phyloP scores from a whole-genome alignment of 2,113 vertebrate species.

The Stercorarius parasiticus region DNA sequence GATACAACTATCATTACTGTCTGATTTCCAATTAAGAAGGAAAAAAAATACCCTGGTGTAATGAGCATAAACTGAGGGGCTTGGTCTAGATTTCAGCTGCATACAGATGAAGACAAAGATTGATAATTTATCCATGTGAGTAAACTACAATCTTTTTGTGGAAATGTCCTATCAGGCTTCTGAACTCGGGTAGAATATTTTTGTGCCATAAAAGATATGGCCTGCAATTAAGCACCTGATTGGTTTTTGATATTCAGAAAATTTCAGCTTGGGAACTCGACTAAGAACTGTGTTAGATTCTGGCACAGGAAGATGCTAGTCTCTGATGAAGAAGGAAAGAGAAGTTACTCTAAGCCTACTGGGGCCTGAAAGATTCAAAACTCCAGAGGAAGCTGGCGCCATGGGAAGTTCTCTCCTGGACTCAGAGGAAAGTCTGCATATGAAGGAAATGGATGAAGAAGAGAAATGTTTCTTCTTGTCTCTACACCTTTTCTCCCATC shows the following conservation, averaged over 20 bases:
- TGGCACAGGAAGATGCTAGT: neutral
- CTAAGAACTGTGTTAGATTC: neutral
- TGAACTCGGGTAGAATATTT: neutral
- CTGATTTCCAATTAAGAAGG: constrained; percentile 58
- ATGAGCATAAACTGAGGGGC: constrained; percentile 5
- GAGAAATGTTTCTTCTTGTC: neutral
- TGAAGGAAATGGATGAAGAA: neutral
- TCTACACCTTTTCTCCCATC: neutral
- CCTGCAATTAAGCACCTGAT: constrained; percentile 3
- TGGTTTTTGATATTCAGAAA: constrained; percentile 22
- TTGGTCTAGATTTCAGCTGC: neutral
- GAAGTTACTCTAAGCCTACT: neutral
- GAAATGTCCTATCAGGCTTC: neutral
- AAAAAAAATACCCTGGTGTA: constrained; percentile 47
- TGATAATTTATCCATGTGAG: neutral
- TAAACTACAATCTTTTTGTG: neutral
- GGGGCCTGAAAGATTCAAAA: neutral
- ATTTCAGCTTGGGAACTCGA: neutral
- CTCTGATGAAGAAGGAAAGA: neutral
- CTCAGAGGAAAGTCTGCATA: neutral
- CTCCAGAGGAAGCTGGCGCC: neutral
- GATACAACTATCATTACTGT: constrained; percentile 21
- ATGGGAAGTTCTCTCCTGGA: neutral
- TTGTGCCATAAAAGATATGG: neutral
- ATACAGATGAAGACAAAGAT: constrained; percentile 1